Base-by-base conservation (phyloP, 2,113 vertebrate species). In the Carassius auratus region DNA sequence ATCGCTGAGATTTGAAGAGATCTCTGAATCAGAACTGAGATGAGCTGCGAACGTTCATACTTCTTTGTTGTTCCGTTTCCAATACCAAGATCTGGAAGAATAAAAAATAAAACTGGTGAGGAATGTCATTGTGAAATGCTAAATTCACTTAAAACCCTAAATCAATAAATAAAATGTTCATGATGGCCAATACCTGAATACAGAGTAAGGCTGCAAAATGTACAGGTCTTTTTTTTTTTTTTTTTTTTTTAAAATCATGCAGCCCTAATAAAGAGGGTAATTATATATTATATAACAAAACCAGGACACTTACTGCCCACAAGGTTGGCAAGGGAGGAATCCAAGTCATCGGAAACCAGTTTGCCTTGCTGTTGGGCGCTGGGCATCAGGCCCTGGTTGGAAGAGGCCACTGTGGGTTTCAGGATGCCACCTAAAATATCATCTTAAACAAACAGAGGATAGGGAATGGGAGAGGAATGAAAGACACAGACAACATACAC, bases 271-370 rank as follows among this genome's bases (percentile, higher is more conserved):
- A 10, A 75, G 73, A 23, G 2, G 13, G 12, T 14, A 0, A 0
- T 48, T 74, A n/a, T 23, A 12, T 45, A 48, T 50, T 9, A 52
- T 33, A 8, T 33, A 57, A 61, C 57, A 33, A 64, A 13, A 14
- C 76, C 73, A 77, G 21, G 86, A 85, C 92, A 96, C 97, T 94
- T 95, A 99, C 97, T 99, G 91, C 97, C 97, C 84, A 99, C 97
- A 64, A 99, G 97, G 86, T 99, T 99, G 88, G 97, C 97, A 91
- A 99, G 93, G 61, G 97, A 98, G 3, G 97, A 99, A 91, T 99
- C 97, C 94, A 98, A 92, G 91, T 98, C 97, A 84, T 96, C 96
- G 26, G 97, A 97, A 86, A 99, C 97, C 90, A 99, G 94, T 87
- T 97, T 98, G 91, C 95, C 95, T 59, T 94, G 89, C 59, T 95